These are phyloP conservation scores for Scaptomyza montana DNA, from an alignment of 1,140 invertebrate species.

Conservation along the genomic window DNA sequence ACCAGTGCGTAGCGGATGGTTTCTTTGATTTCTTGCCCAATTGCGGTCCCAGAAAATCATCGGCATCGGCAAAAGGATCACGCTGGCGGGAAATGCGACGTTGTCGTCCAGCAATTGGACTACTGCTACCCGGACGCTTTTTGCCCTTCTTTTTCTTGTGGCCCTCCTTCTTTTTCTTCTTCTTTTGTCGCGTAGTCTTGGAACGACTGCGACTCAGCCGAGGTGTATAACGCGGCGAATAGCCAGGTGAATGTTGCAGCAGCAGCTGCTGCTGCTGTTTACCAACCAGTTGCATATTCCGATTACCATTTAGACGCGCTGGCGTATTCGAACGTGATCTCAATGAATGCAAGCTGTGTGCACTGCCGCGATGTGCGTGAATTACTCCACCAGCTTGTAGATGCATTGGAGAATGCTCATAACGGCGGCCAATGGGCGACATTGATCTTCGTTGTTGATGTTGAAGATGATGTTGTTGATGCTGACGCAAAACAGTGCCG, in stretches of 20 bases:
- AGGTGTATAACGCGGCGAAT: conserved; percentile 71
- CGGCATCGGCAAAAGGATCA: conserved; percentile 67
- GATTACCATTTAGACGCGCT: conserved; percentile 63
- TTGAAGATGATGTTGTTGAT: conserved; percentile 10
- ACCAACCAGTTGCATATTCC: conserved; percentile 29
- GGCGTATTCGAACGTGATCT: conserved; percentile 65
- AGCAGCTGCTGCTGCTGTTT: conserved; percentile 24
- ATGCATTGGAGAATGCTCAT: conserved; percentile 52
- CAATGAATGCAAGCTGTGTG: conserved; percentile 68
- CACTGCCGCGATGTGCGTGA: conserved; percentile 46
- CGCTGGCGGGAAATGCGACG: conserved; percentile 69
- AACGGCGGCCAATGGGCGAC: conserved; percentile 37
- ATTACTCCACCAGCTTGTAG: conserved; percentile 1
- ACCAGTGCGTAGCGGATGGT: conserved; percentile 37
- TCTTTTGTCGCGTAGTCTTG: conserved; percentile 52
- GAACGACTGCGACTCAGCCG: conserved; percentile 70
- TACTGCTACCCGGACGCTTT: conserved; percentile 60
- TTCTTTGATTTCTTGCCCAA: conserved; percentile 52
- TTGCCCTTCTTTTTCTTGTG: conserved; percentile 77
- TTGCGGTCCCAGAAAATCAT: conserved; percentile 62
- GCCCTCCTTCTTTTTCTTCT: conserved; percentile 74
- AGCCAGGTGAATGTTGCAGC: conserved; percentile 45
- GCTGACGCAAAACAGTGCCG: conserved; percentile 35
- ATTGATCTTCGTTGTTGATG: conserved; percentile 31
- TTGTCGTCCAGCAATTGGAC: conserved; percentile 54